A percentile compares a stretch with the other conserved stretches of the same genome.
Conservation (phyloP, 2,113 vertebrate species). For the Bufo bufo region DNA sequence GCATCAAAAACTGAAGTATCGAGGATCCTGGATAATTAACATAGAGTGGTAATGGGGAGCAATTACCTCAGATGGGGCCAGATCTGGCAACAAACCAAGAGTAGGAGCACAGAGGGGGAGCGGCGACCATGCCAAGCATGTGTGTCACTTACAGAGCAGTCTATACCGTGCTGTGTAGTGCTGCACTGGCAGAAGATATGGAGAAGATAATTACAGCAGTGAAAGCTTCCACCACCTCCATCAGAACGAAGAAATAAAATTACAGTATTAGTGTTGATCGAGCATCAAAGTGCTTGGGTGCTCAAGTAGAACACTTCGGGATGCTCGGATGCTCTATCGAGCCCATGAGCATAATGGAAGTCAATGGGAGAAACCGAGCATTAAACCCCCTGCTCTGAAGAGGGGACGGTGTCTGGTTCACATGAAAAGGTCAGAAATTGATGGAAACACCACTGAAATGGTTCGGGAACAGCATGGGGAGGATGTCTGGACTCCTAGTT, state of each 20-base stretch:
- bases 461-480: too few relatives aligned
- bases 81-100: constrained; percentile 5
- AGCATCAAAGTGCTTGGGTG: too few relatives aligned
- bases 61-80: not conserved
- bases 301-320: too few relatives aligned
- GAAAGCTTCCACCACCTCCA: not conserved
- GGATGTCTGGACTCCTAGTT: too few relatives aligned
- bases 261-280: too few relatives aligned
- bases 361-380: too few relatives aligned
- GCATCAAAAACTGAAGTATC: not conserved
- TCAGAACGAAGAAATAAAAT: not conserved
- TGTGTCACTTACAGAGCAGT: not conserved
- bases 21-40: constrained; percentile 14
- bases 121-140: not conserved
- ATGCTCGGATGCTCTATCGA: too few relatives aligned
- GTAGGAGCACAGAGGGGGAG: not conserved
- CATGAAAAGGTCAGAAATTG: too few relatives aligned
- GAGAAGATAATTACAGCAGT: not conserved
- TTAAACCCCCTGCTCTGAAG: too few relatives aligned
- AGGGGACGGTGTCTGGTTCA: too few relatives aligned
- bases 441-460: too few relatives aligned
- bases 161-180: not conserved
- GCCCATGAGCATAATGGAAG: too few relatives aligned
- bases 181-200: not conserved
- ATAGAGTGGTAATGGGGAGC: not conserved